Evolutionary conservation across 1,140 invertebrate genomes (phyloP).

Genomic region (Drosophila kanapiae): DNA sequence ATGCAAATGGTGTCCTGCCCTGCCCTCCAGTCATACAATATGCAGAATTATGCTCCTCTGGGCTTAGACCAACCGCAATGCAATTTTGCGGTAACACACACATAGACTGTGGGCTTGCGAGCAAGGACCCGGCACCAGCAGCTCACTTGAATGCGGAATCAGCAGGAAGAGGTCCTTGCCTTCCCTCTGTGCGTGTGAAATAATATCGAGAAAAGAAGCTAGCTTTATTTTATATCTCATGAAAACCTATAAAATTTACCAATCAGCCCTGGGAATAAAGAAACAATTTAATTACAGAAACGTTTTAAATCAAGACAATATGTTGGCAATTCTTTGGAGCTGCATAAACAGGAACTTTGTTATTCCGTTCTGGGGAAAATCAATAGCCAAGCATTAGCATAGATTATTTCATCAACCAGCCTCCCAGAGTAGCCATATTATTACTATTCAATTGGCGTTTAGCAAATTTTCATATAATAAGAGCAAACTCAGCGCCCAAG

Average conservation of each 20-base stretch:
- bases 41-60: constrained; percentile 20
- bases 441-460: constrained; percentile 18
- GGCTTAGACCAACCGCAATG: constrained; percentile 19
- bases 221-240: background rate
- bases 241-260: background rate
- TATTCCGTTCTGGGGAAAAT: background rate
- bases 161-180: constrained; percentile 2
- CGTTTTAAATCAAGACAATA: background rate
- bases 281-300: background rate
- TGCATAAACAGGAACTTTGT: background rate
- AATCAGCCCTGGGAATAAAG: background rate
- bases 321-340: too few relatives aligned
- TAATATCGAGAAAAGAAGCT: background rate
- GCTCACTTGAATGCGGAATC: constrained; percentile 8
- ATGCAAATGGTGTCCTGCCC: constrained; percentile 19
- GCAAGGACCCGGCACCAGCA: constrained; percentile 2
- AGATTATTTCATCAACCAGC: constrained; percentile 7
- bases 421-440: background rate
- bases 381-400: background rate
- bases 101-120: constrained; percentile 5
- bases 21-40: constrained; percentile 8
- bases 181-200: constrained; percentile 7
- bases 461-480: constrained; percentile 22
- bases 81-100: constrained; percentile 18
- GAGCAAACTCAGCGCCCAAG: background rate